Percentiles rank a stretch among this genome's conserved stretches.
Evolutionary conservation across 2,888 invertebrate species (phyloP).

Genomic region (Seira musarum): DNA sequence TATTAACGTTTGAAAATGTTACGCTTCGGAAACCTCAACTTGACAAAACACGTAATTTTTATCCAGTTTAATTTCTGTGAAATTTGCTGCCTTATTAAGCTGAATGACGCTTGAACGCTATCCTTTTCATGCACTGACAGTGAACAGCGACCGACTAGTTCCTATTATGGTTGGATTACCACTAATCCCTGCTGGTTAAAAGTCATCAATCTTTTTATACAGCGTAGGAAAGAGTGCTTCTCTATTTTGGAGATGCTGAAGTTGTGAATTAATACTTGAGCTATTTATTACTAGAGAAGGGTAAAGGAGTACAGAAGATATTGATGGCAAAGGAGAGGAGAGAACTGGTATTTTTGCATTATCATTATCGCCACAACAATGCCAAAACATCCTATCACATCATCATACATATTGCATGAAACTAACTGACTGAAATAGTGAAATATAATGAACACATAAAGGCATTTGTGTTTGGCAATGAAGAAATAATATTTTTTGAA

Average conservation of each 20-base stretch:
- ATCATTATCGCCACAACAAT: slow-evolving; percentile 5
- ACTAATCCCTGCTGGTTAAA: slow-evolving; percentile 1
- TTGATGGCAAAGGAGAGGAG: no score
- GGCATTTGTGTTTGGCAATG: no score
- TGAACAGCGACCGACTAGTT: neutral
- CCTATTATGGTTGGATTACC: slow-evolving; percentile 14
- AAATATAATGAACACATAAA: no score
- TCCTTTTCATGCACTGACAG: no score
- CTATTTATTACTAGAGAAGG: neutral
- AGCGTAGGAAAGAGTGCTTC: neutral
- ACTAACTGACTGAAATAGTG: no score
- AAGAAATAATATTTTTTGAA: no score
- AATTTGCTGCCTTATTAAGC: neutral
- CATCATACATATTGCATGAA: no score
- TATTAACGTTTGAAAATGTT: neutral
- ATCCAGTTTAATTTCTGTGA: neutral
- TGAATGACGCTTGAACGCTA: neutral
- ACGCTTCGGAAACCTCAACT: neutral
- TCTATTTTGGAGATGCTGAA: neutral
- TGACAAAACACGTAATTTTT: neutral
- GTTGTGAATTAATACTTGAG: neutral
- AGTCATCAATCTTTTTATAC: neutral
- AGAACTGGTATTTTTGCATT: slow-evolving; percentile 17
- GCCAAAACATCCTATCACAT: no score
- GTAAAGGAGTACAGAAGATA: neutral